Percentiles rank a stretch among this genome's conserved stretches.
phyloP scores from a whole-genome alignment of 2,113 vertebrate genomes.

The Apistogramma diplotaenia region DNA sequence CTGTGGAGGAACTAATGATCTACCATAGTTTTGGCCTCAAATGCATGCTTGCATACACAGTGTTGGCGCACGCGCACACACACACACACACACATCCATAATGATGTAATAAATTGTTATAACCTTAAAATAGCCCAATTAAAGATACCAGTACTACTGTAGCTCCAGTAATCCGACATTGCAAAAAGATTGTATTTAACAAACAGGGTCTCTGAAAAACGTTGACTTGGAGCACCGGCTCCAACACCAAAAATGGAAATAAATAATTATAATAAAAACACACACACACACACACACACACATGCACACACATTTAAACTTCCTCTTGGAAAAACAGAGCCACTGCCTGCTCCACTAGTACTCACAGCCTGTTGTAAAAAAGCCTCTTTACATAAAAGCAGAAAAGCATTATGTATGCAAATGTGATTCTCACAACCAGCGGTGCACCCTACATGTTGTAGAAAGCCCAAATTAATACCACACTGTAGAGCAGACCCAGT shows the following conservation, averaged over 20 bases:
- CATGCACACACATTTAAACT: not conserved
- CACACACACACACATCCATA: not conserved
- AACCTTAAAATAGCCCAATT: not conserved
- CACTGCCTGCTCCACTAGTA: not conserved
- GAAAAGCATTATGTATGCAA: not conserved
- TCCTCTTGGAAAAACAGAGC: not conserved
- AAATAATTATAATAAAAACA: too few species aligned
- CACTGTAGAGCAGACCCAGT: not conserved
- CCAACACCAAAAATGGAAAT: not conserved
- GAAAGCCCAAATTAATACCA: not conserved
- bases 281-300: rapidly evolving
- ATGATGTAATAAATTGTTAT: not conserved
- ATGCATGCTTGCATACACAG: not conserved
- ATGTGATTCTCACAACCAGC: not conserved
- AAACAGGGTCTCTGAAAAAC: not conserved
- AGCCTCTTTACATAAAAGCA: not conserved
- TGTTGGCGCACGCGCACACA: not conserved
- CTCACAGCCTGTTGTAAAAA: not conserved
- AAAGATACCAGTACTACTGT: not conserved
- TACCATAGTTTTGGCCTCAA: not conserved
- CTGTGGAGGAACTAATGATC: conserved; percentile 59
- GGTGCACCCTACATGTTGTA: not conserved
- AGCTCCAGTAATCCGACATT: not conserved
- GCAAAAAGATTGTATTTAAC: not conserved
- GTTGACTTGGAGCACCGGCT: not conserved